Base-by-base conservation (phyloP, 2,888 invertebrate genomes). In the Norana najaformis region DNA sequence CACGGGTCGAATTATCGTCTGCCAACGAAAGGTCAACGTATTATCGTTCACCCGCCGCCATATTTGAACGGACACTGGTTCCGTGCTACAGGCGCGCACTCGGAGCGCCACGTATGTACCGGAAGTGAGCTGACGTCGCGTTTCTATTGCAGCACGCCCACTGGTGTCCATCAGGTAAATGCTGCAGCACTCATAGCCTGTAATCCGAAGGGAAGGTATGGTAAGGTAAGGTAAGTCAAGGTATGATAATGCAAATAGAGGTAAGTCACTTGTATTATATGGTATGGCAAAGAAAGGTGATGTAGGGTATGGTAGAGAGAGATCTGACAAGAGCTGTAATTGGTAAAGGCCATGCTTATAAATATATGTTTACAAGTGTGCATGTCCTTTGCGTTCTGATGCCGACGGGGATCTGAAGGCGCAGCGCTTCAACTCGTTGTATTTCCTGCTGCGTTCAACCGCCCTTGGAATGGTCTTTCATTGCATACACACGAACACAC, bases 131-230 rank as follows among this genome's bases (percentile, higher is more conserved):
- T n/a, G 89, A 35, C 88, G 41, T 23, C 41, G 53, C 37, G 89
- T 83, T 39, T 91, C 90, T 35, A 91, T 88, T 36, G 89, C 82
- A 30, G 90, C 91, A 6, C 47, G 53, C 23, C 91, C 90, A 23
- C 89, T 89, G 83, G 89, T 89, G 89, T 91, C 91, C 90, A 91
- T 91, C 37, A 91, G 16, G 38, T 37, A 85, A 20, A 85, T 37
- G 39, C 90, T 88, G 38, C 91, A 91, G 34, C 91, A 91, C 30
- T 91, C 91, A 37, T 83, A 89, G 39, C 89, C 90, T 89, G 69
- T 35, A 23, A 20, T 14, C 2, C 8, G 8, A 85, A 85, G 4
- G 16, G 8, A 85, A 35, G 36, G 35, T 16, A 35, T 36, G 3
- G 16, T 18, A 83, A 18, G 16, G 23, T 16, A 53, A 16, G 53